A percentile compares a stretch with the other conserved stretches of the same genome.
Evolutionary conservation across 2,888 invertebrate genomes (phyloP).

Genomic region (Latrodectus elegans): DNA sequence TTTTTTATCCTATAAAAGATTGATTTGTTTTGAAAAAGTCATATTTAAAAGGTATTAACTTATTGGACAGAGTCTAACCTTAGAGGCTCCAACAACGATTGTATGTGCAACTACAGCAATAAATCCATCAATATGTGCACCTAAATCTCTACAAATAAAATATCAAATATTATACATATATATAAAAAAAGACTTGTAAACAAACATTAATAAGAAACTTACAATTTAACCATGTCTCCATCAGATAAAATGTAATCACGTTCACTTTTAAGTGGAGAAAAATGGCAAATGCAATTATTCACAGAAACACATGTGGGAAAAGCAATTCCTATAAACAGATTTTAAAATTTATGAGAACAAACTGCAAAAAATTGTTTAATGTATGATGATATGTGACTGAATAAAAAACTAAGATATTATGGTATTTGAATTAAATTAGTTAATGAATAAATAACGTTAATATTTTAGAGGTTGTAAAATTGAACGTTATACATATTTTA

Average conservation of each 20-base stretch:
- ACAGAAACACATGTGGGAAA: slow-evolving; percentile 99
- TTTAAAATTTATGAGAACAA: background rate
- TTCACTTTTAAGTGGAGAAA: slow-evolving; percentile 95
- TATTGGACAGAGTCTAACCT: slow-evolving; percentile 72
- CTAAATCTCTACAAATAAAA: slow-evolving; percentile 86
- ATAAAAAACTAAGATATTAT: background rate
- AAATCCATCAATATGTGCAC: slow-evolving; percentile 98
- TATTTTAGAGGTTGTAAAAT: no score
- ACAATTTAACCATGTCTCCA: slow-evolving; percentile 98
- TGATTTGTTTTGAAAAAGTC: background rate
- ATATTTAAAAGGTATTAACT: no score
- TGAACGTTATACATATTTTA: no score
- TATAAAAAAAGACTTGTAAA: no score
- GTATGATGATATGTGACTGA: background rate
- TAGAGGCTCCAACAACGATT: slow-evolving; percentile 87
- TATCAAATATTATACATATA: no score
- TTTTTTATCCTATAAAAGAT: slow-evolving; percentile 79
- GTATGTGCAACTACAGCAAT: slow-evolving; percentile 99
- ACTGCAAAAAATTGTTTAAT: no score
- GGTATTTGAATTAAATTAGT: no score
- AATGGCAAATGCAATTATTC: slow-evolving; percentile 99
- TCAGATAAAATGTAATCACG: slow-evolving; percentile 88
- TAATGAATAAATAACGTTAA: no score
- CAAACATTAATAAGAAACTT: slow-evolving; percentile 76
- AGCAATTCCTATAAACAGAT: slow-evolving; percentile 82